Conservation (phyloP, 2,888 invertebrate species). For the Drosophila borealis region DNA sequence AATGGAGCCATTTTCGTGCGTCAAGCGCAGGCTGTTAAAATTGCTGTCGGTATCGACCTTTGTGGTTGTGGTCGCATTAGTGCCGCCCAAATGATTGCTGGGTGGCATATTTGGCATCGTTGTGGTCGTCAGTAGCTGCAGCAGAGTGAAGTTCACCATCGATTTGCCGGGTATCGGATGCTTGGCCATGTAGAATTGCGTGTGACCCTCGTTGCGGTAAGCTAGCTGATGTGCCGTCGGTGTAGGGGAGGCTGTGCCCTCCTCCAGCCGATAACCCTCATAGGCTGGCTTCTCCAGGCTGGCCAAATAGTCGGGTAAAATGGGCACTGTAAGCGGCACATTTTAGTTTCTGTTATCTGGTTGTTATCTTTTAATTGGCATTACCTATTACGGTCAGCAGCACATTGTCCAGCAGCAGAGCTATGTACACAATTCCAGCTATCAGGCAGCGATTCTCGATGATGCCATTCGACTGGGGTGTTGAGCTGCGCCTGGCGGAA, state of each 20-base stretch:
- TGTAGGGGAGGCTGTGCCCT: conserved; percentile 15
- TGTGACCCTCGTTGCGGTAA: conserved; percentile 70
- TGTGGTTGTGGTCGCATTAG: conserved; percentile 44
- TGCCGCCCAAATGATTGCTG: conserved; percentile 49
- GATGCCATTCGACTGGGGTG: conserved; percentile 51
- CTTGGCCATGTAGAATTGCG: conserved; percentile 80
- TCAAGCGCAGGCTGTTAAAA: conserved; percentile 84
- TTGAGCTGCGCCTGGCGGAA: conserved; percentile 47
- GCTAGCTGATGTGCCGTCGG: conserved; percentile 72
- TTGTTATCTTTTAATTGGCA: conserved; percentile 68
- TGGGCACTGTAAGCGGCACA: conserved; percentile 88
- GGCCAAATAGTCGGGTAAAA: conserved; percentile 91
- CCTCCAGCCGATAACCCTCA: conserved; percentile 27
- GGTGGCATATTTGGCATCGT: conserved; percentile 35
- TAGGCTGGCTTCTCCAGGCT: conserved; percentile 85
- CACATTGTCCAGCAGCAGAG: conserved; percentile 93
- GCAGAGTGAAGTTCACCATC: conserved; percentile 82
- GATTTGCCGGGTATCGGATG: conserved; percentile 85
- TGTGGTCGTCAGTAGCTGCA: conserved; percentile 58
- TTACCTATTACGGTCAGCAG: conserved; percentile 95
- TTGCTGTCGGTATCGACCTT: conserved; percentile 49
- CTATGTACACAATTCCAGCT: conserved; percentile 89
- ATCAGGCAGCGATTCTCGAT: conserved; percentile 79
- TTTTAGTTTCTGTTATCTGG: background rate
- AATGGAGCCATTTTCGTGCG: conserved; percentile 88